Conservation (phyloP, 2,797 vertebrate species). For the Periparus ater region DNA sequence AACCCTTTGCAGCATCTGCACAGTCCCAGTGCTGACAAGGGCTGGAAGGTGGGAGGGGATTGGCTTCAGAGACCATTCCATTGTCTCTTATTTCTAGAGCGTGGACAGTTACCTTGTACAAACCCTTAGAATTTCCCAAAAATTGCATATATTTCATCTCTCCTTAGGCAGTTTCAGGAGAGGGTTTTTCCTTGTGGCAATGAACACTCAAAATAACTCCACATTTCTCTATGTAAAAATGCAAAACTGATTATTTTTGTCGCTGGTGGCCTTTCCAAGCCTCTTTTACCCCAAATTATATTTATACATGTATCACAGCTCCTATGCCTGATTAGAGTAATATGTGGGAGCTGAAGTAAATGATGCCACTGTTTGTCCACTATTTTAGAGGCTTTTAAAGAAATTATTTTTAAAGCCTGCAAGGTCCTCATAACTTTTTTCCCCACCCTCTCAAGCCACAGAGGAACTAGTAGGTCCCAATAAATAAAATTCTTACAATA, state of each 20-base stretch:
- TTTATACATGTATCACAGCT: background rate
- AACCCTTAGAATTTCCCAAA: background rate
- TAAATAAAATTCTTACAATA: background rate
- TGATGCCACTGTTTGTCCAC: background rate
- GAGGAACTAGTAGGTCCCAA: background rate
- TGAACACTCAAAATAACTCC: background rate
- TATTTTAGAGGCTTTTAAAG: background rate
- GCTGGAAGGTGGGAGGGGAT: rapidly evolving
- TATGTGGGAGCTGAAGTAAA: background rate
- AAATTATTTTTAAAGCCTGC: background rate
- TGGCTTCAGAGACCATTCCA: background rate
- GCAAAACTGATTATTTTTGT: background rate
- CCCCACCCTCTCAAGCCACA: background rate
- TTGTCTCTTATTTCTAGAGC: background rate
- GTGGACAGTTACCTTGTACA: background rate
- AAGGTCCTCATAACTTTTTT: background rate
- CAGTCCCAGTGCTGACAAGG: background rate
- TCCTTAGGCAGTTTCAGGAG: background rate
- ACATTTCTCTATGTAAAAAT: background rate
- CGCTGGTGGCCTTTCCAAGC: background rate
- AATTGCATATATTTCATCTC: background rate
- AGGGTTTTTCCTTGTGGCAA: background rate
- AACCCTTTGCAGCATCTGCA: background rate
- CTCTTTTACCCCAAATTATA: background rate
- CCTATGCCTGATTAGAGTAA: background rate